phyloP scores from a whole-genome alignment of 1,140 invertebrate species.

The Cecropterus lyciades region DNA sequence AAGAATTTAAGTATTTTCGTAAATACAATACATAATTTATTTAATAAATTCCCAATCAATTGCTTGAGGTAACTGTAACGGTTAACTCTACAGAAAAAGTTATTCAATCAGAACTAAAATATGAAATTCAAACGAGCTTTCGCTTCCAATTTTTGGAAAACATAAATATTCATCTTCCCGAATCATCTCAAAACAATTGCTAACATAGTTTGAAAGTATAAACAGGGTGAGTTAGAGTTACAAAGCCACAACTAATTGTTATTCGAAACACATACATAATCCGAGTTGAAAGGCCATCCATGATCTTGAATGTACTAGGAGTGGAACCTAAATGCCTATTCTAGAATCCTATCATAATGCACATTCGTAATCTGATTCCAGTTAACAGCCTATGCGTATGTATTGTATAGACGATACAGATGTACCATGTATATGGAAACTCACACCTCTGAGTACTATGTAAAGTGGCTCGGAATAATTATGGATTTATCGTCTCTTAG shows the following conservation, averaged over 20 bases:
- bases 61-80: conserved; percentile 27
- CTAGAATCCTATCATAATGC: conserved; percentile 44
- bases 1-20: too few species aligned
- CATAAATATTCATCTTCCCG: conserved; percentile 36
- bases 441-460: conserved; percentile 22
- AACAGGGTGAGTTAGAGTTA: conserved; percentile 42
- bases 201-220: conserved; percentile 46
- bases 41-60: not conserved
- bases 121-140: conserved; percentile 36
- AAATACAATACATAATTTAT: not conserved
- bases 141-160: conserved; percentile 37
- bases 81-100: conserved; percentile 34
- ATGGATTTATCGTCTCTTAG: conserved; percentile 18
- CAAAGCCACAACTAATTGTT: conserved; percentile 55
- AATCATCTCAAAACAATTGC: conserved; percentile 38
- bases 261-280: conserved; percentile 69
- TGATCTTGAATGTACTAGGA: conserved; percentile 65
- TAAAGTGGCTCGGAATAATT: conserved; percentile 27
- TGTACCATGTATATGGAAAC: conserved; percentile 25
- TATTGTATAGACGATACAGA: conserved; percentile 27
- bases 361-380: conserved; percentile 44
- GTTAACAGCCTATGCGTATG: conserved; percentile 26
- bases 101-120: conserved; percentile 33
- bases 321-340: conserved; percentile 48
- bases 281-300: conserved; percentile 58